Conservation (phyloP, 2,113 vertebrate species). For the Pontoporia blainvillei region DNA sequence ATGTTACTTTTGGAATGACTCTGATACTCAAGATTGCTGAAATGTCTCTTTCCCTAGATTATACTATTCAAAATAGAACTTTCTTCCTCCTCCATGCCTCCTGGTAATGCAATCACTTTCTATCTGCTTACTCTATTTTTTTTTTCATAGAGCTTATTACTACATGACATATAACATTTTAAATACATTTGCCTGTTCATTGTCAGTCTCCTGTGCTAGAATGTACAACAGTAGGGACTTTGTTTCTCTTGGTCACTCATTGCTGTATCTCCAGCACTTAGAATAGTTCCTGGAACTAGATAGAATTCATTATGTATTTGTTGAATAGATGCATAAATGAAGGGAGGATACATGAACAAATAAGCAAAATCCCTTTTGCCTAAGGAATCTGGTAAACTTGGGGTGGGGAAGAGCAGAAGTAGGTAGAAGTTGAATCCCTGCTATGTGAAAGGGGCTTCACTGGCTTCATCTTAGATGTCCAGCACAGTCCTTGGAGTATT, state of each 20-base stretch:
- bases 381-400: not conserved
- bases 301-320: not conserved
- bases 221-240: not conserved
- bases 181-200: not conserved
- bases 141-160: not conserved
- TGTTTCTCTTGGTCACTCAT: not conserved
- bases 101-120: not conserved
- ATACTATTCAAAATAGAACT: not conserved
- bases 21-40: not conserved
- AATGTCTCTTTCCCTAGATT: not conserved
- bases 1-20: conserved; percentile 27
- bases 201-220: not conserved
- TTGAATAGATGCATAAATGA: not conserved
- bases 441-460: not conserved
- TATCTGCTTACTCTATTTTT: not conserved
- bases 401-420: not conserved
- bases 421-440: not conserved
- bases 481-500: not conserved
- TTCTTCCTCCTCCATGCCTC: not conserved
- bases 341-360: not conserved
- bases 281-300: not conserved
- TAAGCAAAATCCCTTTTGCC: not conserved
- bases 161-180: not conserved
- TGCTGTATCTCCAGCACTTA: not conserved
- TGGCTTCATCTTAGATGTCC: not conserved